A percentile compares a stretch with the other conserved stretches of the same genome.
phyloP scores from a whole-genome alignment of 1,140 invertebrate genomes.

The Bactericera cockerelli region DNA sequence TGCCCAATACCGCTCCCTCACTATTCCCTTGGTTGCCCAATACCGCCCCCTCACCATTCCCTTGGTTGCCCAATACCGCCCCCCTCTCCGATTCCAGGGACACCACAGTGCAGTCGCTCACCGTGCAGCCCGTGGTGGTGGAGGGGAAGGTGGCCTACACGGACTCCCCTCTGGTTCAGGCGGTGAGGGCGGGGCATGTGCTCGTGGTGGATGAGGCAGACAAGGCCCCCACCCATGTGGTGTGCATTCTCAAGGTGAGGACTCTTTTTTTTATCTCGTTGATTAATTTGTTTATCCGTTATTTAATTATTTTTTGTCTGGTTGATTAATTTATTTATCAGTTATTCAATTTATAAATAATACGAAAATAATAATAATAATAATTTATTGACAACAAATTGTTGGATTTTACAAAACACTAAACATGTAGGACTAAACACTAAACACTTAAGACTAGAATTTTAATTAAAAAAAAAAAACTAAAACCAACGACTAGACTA shows the following conservation, averaged over 20 bases:
- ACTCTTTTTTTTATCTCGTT: neutral
- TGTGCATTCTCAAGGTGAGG: conserved; percentile 71
- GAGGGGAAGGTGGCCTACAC: conserved; percentile 82
- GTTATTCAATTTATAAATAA: neutral
- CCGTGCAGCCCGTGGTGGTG: conserved; percentile 74
- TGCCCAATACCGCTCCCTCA: too few relatives aligned
- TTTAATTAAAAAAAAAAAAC: too few relatives aligned
- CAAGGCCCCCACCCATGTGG: conserved; percentile 92
- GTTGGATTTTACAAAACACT: too few relatives aligned
- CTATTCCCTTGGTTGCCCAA: too few relatives aligned
- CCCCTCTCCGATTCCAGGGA: conserved; percentile 41
- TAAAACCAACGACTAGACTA: too few relatives aligned
- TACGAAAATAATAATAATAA: too few relatives aligned
- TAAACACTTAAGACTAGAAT: too few relatives aligned
- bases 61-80: neutral
- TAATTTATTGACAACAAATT: too few relatives aligned
- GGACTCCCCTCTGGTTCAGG: conserved; percentile 84
- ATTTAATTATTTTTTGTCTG: too few relatives aligned
- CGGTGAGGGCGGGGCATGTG: conserved; percentile 75
- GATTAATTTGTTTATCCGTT: neutral
- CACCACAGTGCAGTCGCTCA: conserved; percentile 89
- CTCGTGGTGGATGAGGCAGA: conserved; percentile 92
- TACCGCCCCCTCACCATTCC: too few relatives aligned
- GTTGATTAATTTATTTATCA: neutral
- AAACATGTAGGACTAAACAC: too few relatives aligned